phyloP scores from a whole-genome alignment of 2,113 vertebrate species.

The Triplophysa tibetana region DNA sequence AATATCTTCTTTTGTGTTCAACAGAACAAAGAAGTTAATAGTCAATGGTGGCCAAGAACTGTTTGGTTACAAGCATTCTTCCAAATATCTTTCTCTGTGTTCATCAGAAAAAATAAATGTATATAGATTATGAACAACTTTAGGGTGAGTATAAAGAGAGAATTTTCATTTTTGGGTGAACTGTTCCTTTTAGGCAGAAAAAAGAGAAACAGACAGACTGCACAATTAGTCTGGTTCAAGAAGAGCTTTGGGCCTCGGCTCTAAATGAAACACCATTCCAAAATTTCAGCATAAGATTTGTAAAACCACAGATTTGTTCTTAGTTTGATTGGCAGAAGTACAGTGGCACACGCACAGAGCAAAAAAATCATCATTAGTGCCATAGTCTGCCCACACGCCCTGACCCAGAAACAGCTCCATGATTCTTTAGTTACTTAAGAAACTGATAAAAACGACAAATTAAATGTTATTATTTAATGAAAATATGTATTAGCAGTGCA shows the following conservation, averaged over 20 bases:
- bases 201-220: slow-evolving; percentile 1
- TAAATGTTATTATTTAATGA: background rate
- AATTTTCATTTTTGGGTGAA: too few relatives aligned
- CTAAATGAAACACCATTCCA: slow-evolving; percentile 2
- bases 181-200: background rate
- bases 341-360: slow-evolving; percentile 7
- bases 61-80: too few relatives aligned
- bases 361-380: background rate
- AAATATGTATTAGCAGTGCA: background rate
- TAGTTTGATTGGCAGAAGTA: background rate
- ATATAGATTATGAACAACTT: too few relatives aligned
- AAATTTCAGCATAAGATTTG: background rate
- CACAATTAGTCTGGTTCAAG: slow-evolving; percentile 10
- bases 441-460: slow-evolving; percentile 8
- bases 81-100: too few relatives aligned
- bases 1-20: too few relatives aligned
- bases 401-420: slow-evolving; percentile 10
- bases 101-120: too few relatives aligned
- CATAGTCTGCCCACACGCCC: slow-evolving; percentile 7
- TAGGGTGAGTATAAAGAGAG: too few relatives aligned
- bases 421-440: background rate
- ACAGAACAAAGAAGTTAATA: too few relatives aligned
- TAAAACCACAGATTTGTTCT: background rate
- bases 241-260: slow-evolving; percentile 3
- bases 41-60: too few relatives aligned